Evolutionary conservation across 1,140 invertebrate genomes (phyloP).

Genomic region (Hypsibius dujardini): DNA sequence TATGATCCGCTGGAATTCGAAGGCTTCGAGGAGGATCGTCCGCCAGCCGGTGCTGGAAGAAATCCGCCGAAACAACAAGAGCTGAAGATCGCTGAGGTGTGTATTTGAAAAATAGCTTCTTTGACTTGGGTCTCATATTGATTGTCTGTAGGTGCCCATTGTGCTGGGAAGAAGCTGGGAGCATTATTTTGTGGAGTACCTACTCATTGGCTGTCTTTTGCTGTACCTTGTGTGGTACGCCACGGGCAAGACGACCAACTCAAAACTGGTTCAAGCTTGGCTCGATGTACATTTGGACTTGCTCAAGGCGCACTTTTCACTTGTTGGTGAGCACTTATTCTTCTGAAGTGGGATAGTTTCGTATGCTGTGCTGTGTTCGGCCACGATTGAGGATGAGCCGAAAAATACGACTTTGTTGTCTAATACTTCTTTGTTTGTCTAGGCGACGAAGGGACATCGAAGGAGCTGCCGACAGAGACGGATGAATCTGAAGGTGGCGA

Average conservation of each 20-base stretch:
- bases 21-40: slow-evolving; percentile 52
- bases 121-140: slow-evolving; percentile 20
- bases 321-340: slow-evolving; percentile 50
- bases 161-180: slow-evolving; percentile 82
- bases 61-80: slow-evolving; percentile 42
- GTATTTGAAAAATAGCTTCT: slow-evolving; percentile 21
- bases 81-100: slow-evolving; percentile 69
- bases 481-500: slow-evolving; percentile 35
- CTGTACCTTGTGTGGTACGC: slow-evolving; percentile 88
- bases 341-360: too few relatives aligned
- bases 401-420: slow-evolving; percentile 9
- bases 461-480: slow-evolving; percentile 44
- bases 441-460: slow-evolving; percentile 54
- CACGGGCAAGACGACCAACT: slow-evolving; percentile 70
- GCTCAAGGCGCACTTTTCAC: slow-evolving; percentile 74
- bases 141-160: slow-evolving; percentile 48
- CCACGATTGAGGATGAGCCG: too few relatives aligned
- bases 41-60: slow-evolving; percentile 33
- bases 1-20: slow-evolving; percentile 51
- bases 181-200: slow-evolving; percentile 83
- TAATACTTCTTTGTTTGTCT: slow-evolving; percentile 21
- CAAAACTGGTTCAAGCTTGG: slow-evolving; percentile 69
- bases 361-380: too few relatives aligned
- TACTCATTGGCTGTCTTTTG: slow-evolving; percentile 65
- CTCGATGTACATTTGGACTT: slow-evolving; percentile 61